phyloP scores from a whole-genome alignment of 2,797 vertebrate species.

The Rhabdophis nuchalis region DNA sequence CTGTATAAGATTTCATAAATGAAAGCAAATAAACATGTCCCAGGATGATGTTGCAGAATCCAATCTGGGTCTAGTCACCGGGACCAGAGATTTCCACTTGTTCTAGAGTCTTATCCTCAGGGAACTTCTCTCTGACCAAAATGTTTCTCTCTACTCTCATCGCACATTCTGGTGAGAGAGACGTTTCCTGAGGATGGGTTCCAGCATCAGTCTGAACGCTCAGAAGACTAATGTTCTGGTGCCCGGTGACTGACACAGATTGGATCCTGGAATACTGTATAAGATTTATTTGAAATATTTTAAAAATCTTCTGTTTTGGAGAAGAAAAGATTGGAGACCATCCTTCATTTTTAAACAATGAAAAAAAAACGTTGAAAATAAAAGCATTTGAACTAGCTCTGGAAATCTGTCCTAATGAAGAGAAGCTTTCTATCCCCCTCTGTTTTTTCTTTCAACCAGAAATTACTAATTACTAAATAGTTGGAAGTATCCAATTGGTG shows the following conservation, averaged over 20 bases:
- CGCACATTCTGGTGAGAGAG: neutral
- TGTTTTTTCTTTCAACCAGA: neutral
- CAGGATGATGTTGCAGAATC: neutral
- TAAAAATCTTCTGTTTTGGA: neutral
- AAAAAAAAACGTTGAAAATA: neutral
- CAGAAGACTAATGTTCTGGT: neutral
- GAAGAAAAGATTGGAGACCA: neutral
- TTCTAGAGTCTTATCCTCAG: neutral
- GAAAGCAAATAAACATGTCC: neutral
- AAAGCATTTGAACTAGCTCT: neutral
- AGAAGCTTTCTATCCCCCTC: neutral
- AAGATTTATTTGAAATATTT: neutral
- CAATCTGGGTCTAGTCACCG: neutral
- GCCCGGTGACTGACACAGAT: neutral
- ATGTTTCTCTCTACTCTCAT: neutral
- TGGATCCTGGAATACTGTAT: neutral
- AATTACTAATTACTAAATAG: neutral
- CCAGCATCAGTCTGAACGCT: neutral
- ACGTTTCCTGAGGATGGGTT: neutral
- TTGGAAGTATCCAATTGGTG: neutral
- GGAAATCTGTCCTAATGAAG: neutral
- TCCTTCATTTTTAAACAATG: neutral
- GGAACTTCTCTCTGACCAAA: neutral
- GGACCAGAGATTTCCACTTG: neutral
- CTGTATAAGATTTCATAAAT: neutral